These are phyloP conservation scores for Callosobruchus maculatus DNA, from an alignment of 2,888 invertebrate species.

Conservation along the genomic window DNA sequence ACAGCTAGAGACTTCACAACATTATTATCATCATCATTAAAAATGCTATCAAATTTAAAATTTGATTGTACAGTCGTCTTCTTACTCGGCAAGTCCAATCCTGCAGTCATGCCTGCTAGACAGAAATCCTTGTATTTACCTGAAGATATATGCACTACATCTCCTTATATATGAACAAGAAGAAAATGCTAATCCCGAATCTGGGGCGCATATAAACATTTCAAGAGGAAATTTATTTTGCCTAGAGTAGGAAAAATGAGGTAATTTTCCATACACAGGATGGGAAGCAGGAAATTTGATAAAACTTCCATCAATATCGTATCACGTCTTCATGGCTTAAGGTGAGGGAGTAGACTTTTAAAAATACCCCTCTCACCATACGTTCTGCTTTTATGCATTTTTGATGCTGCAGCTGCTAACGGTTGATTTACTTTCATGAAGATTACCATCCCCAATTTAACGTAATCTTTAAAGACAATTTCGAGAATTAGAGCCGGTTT, in stretches of 20 bases:
- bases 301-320: background rate
- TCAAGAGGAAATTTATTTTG: background rate
- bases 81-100: background rate
- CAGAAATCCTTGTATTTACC: background rate
- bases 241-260: background rate
- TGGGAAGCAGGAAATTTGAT: background rate
- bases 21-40: too few relatives aligned
- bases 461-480: too few relatives aligned
- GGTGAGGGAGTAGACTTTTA: background rate
- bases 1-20: too few relatives aligned
- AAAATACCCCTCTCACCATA: background rate
- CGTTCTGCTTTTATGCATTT: background rate
- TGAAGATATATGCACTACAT: background rate
- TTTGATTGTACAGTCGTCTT: too few relatives aligned
- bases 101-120: background rate
- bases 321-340: background rate
- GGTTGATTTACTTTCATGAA: background rate
- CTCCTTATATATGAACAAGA: background rate
- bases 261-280: background rate
- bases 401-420: background rate
- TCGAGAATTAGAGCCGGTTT: too few relatives aligned
- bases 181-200: background rate
- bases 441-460: too few relatives aligned
- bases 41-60: too few relatives aligned
- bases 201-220: background rate